Conservation (phyloP, 2,888 invertebrate species). For the Acanthosoma haemorrhoidale region DNA sequence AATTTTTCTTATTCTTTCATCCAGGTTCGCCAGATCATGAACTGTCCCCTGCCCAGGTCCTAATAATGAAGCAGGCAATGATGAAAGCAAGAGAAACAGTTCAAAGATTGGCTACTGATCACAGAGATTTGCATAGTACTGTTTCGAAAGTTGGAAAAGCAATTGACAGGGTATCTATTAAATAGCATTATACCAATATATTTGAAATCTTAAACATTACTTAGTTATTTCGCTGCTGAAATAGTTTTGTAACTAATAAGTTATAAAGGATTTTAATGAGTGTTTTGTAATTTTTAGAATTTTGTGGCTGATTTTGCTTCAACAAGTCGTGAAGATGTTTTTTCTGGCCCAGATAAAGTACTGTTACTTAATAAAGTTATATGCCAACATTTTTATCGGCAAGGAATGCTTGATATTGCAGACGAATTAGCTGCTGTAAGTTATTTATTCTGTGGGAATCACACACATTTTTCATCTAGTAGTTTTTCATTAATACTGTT, state of each 20-base stretch:
- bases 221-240: no score
- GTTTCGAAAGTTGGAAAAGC: slow-evolving; percentile 93
- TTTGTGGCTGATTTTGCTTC: slow-evolving; percentile 87
- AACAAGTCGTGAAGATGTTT: slow-evolving; percentile 78
- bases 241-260: no score
- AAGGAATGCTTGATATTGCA: slow-evolving; percentile 89
- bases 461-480: no score
- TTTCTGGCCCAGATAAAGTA: slow-evolving; percentile 63
- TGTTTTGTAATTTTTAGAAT: no score
- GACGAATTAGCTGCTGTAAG: slow-evolving; percentile 65
- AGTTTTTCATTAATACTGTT: no score
- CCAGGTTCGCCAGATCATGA: slow-evolving; percentile 62
- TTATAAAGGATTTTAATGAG: no score
- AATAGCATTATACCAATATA: no score
- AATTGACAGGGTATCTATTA: slow-evolving; percentile 76
- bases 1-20: slow-evolving; percentile 42
- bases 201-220: no score
- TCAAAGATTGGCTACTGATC: slow-evolving; percentile 77
- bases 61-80: slow-evolving; percentile 67
- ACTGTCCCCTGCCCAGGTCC: slow-evolving; percentile 64
- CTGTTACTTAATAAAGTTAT: slow-evolving; percentile 79
- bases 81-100: slow-evolving; percentile 75
- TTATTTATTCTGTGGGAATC: no score
- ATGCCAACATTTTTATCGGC: slow-evolving; percentile 90
- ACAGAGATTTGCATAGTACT: slow-evolving; percentile 69